These are phyloP conservation scores for Cariama cristata DNA, from an alignment of 2,113 vertebrate genomes.

Conservation along the genomic window DNA sequence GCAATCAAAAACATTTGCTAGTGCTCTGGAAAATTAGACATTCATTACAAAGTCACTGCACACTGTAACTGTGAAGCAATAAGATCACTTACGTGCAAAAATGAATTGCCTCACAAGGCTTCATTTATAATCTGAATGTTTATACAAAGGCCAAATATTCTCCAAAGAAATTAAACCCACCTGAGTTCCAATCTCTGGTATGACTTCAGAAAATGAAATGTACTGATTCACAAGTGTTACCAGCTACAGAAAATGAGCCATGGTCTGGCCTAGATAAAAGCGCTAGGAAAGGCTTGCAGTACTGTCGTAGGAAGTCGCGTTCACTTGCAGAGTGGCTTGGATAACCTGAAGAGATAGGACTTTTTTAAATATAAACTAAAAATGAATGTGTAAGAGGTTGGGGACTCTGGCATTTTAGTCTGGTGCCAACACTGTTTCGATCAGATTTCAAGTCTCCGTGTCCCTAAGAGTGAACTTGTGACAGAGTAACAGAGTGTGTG, in stretches of 20 bases:
- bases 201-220: constrained; percentile 10
- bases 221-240: background rate
- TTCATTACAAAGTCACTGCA: constrained; percentile 28
- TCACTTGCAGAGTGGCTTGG: background rate
- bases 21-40: constrained; percentile 34
- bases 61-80: constrained; percentile 4
- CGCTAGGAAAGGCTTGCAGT: background rate
- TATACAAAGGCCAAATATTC: constrained; percentile 37
- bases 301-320: background rate
- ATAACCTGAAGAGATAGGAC: background rate
- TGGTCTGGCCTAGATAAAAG: background rate
- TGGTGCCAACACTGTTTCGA: background rate
- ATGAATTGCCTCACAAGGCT: constrained; percentile 33
- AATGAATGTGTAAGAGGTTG: background rate
- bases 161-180: constrained; percentile 19
- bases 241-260: background rate
- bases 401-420: background rate
- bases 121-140: constrained; percentile 7
- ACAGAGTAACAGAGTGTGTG: no score
- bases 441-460: background rate
- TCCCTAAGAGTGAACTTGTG: background rate
- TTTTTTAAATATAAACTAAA: background rate
- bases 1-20: constrained; percentile 18
- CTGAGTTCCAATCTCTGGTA: background rate
- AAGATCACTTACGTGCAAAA: constrained; percentile 1